phyloP scores from a whole-genome alignment of 1,140 invertebrate species.

The Camponotus pennsylvanicus region DNA sequence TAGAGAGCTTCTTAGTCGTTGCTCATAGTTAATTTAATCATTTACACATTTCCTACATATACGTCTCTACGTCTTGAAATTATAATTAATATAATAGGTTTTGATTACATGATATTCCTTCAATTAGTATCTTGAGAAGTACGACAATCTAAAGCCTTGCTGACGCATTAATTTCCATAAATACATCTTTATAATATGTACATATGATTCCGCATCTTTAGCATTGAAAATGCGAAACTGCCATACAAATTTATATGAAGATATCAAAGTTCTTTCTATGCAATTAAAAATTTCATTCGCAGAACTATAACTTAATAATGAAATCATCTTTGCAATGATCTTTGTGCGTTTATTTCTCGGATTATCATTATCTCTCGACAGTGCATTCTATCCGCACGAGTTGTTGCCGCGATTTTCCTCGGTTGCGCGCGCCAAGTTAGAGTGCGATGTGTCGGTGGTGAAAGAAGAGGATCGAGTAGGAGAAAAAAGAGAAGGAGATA shows the following conservation, averaged over 20 bases:
- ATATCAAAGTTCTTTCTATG: background rate
- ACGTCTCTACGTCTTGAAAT: background rate
- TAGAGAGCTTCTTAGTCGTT: constrained; percentile 29
- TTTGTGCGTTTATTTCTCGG: background rate
- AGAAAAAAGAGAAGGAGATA: constrained; percentile 49
- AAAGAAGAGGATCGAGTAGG: constrained; percentile 65
- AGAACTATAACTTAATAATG: background rate
- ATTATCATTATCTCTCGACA: constrained; percentile 41
- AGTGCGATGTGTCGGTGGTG: constrained; percentile 69
- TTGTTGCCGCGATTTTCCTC: background rate
- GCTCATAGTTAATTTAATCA: constrained; percentile 20
- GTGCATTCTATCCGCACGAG: constrained; percentile 48
- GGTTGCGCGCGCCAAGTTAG: constrained; percentile 57
- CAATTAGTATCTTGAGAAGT: constrained; percentile 28
- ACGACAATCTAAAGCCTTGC: constrained; percentile 8
- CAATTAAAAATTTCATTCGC: constrained; percentile 1
- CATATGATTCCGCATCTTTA: background rate
- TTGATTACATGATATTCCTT: constrained; percentile 25
- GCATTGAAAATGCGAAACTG: background rate
- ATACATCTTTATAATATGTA: background rate
- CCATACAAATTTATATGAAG: background rate
- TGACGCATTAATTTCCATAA: constrained; percentile 1
- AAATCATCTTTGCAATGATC: background rate
- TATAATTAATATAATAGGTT: constrained; percentile 49
- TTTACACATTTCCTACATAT: constrained; percentile 27